A percentile compares a stretch with the other conserved stretches of the same genome.
Conservation (phyloP, 2,888 invertebrate genomes). For the Drosophila aldrichi region DNA sequence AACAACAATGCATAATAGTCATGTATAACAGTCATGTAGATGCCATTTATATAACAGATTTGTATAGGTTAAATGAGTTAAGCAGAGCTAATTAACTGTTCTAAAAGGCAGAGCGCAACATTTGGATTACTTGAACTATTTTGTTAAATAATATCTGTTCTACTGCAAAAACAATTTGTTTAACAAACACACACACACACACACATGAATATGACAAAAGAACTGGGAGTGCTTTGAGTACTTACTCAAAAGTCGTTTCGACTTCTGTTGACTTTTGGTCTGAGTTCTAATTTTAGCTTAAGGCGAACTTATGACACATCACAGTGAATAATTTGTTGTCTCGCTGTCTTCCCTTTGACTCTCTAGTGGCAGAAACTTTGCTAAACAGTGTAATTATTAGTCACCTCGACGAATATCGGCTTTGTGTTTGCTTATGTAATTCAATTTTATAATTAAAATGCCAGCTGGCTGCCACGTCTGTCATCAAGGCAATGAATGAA, state of each 20-base stretch:
- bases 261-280: not conserved
- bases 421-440: constrained; percentile 5
- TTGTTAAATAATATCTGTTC: not conserved
- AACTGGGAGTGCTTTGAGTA: not conserved
- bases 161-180: not conserved
- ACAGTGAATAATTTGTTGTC: not conserved
- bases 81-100: not conserved
- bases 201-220: not conserved
- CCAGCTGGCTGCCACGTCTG: constrained; percentile 13
- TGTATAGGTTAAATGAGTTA: no score
- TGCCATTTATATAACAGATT: no score
- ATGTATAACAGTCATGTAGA: not conserved
- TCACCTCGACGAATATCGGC: not conserved
- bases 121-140: not conserved
- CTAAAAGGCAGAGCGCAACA: not conserved
- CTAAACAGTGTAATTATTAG: constrained; percentile 5
- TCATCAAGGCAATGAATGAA: constrained; percentile 17
- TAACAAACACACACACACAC: no score
- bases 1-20: not conserved
- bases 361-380: not conserved
- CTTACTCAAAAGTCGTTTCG: not conserved
- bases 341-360: not conserved
- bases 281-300: not conserved
- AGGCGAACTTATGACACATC: not conserved
- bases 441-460: constrained; percentile 24